phyloP scores from a whole-genome alignment of 23 tunicate genomes.

The Styela plicata region DNA sequence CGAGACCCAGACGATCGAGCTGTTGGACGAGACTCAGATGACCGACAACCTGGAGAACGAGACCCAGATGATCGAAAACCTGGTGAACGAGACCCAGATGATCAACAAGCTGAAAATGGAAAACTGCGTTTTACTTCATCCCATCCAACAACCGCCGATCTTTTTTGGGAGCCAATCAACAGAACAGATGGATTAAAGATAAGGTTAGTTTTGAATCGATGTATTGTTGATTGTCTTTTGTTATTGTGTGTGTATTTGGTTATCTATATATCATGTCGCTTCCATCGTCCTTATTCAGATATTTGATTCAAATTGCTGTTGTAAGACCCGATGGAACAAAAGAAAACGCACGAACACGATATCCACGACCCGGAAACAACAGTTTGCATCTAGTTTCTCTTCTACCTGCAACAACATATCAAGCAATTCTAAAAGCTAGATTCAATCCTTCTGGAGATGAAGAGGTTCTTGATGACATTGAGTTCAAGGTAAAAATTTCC shows the following conservation, averaged over 20 bases:
- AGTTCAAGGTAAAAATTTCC: neutral
- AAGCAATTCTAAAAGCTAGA: neutral
- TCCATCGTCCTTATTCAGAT: neutral
- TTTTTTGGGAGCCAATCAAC: too few relatives aligned
- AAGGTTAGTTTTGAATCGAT: neutral
- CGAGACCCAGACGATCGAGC: constrained; percentile 2
- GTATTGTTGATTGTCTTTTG: too few relatives aligned
- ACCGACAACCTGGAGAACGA: constrained; percentile 2
- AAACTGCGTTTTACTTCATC: neutral
- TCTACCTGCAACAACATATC: constrained; percentile 5
- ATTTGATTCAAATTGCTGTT: neutral
- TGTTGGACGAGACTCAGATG: neutral
- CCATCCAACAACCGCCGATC: too few relatives aligned
- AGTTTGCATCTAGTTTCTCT: neutral
- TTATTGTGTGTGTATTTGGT: too few relatives aligned
- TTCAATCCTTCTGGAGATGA: neutral
- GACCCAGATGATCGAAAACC: too few relatives aligned
- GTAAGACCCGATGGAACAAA: neutral
- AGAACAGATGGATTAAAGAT: too few relatives aligned
- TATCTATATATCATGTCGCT: too few relatives aligned
- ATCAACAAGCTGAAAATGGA: neutral
- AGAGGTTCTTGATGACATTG: neutral
- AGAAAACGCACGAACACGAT: neutral
- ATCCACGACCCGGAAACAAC: neutral
- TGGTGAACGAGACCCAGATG: too few relatives aligned